Evolutionary conservation across 1,140 invertebrate genomes (phyloP).

Genomic region (Pseudachorutes palmiensis): DNA sequence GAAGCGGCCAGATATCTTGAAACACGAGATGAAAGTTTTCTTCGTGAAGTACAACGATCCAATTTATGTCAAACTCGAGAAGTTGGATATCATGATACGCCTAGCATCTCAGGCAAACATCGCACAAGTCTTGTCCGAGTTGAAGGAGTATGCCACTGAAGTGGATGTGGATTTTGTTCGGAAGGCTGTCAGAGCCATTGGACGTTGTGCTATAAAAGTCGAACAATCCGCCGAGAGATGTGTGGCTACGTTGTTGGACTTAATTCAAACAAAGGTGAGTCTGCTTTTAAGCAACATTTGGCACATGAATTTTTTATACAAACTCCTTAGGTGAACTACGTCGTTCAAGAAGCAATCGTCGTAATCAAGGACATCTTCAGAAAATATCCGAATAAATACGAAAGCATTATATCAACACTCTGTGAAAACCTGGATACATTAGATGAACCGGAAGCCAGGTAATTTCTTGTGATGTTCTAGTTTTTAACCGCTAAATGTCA

Average conservation of each 20-base stretch:
- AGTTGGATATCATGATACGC: constrained; percentile 99
- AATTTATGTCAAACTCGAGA: constrained; percentile 99
- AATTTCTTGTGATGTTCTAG: constrained; percentile 27
- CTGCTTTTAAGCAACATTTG: not conserved
- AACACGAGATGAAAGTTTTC: constrained; percentile 99
- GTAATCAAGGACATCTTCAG: constrained; percentile 99
- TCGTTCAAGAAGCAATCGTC: constrained; percentile 99
- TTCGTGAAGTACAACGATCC: constrained; percentile 99
- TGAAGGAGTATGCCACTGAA: constrained; percentile 98
- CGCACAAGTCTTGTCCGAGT: constrained; percentile 93
- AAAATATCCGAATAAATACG: constrained; percentile 99
- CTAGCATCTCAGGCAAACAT: constrained; percentile 97
- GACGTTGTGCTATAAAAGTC: constrained; percentile 98
- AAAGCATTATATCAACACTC: constrained; percentile 97
- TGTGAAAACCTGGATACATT: constrained; percentile 98
- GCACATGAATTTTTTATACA: not conserved
- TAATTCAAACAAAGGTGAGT: constrained; percentile 97
- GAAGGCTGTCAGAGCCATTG: constrained; percentile 96
- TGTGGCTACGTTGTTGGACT: constrained; percentile 94
- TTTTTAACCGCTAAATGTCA: no score
- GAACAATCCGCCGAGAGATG: constrained; percentile 97
- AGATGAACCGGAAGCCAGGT: constrained; percentile 93
- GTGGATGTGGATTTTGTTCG: constrained; percentile 99
- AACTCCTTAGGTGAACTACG: constrained; percentile 74
- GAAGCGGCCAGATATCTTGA: constrained; percentile 96